Conservation (phyloP, 2,113 vertebrate genomes). For the Synodontis membranacea region DNA sequence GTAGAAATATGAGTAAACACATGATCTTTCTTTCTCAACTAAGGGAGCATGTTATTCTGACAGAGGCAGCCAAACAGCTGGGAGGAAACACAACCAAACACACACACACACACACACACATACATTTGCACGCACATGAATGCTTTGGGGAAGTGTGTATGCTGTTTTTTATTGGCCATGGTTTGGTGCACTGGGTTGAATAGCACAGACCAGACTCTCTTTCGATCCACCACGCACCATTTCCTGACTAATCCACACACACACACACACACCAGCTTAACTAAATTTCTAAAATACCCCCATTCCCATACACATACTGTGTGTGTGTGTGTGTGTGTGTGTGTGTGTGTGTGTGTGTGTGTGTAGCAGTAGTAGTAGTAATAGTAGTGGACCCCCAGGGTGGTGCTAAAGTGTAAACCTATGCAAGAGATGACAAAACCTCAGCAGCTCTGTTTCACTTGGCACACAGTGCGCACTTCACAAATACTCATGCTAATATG, state of each 20-base stretch:
- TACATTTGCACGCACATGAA: slow-evolving; percentile 41
- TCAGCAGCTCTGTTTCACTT: slow-evolving; percentile 56
- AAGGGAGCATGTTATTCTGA: slow-evolving; percentile 39
- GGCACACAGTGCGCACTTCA: slow-evolving; percentile 39
- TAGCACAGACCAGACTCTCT: slow-evolving; percentile 48
- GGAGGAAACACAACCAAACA: slow-evolving; percentile 39
- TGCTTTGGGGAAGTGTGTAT: slow-evolving; percentile 80
- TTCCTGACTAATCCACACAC: slow-evolving; percentile 43
- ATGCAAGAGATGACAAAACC: slow-evolving; percentile 58
- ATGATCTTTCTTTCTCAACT: slow-evolving; percentile 7
- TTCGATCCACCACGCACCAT: slow-evolving; percentile 53
- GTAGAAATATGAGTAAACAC: neutral
- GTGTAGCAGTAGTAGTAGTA: neutral
- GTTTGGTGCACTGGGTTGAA: slow-evolving; percentile 50
- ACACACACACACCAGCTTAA: slow-evolving; percentile 33
- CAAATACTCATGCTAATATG: slow-evolving; percentile 47
- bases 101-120: slow-evolving; percentile 30
- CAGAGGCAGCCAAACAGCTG: slow-evolving; percentile 44
- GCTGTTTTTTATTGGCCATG: slow-evolving; percentile 79
- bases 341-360: slow-evolving; percentile 24
- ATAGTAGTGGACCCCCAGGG: slow-evolving; percentile 48
- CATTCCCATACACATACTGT: neutral
- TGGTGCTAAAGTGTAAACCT: slow-evolving; percentile 59
- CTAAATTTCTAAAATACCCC: neutral
- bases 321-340: neutral